Conservation (phyloP, 1,140 invertebrate genomes). For the Drosophila ironensis region DNA sequence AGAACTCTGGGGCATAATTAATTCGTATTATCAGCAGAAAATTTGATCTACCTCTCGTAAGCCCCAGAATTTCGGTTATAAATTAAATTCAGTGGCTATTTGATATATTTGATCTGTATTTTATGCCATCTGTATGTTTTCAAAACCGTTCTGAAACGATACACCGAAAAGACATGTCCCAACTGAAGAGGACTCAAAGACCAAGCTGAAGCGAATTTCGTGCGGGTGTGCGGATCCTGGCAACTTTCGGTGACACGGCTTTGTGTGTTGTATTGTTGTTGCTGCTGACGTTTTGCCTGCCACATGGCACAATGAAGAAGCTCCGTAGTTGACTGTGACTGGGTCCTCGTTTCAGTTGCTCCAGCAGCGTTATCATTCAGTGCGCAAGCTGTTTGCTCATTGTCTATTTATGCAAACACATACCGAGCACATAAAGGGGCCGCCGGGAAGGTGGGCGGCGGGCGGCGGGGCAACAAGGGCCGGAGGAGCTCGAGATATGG, state of each 20-base stretch:
- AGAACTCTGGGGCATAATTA: too few species aligned
- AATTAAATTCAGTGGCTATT: too few species aligned
- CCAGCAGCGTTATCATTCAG: conserved; percentile 76
- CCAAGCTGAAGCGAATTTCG: conserved; percentile 25
- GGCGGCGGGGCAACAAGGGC: neutral
- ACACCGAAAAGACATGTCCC: too few species aligned
- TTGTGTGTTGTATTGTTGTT: conserved; percentile 26
- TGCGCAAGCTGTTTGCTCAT: conserved; percentile 77
- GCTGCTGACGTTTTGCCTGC: conserved; percentile 43
- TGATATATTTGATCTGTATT: too few species aligned
- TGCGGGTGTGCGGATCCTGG: conserved; percentile 10
- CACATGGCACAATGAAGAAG: conserved; percentile 50
- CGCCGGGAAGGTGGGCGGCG: neutral
- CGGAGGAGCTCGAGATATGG: conserved; percentile 25
- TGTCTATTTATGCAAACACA: conserved; percentile 78
- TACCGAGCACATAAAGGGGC: conserved; percentile 16
- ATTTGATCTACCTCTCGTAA: too few species aligned
- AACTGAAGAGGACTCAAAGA: conserved; percentile 16
- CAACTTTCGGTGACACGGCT: conserved; percentile 63
- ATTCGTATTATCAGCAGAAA: too few species aligned
- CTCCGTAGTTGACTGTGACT: conserved; percentile 39
- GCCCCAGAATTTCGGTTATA: too few species aligned
- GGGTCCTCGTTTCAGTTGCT: conserved; percentile 58
- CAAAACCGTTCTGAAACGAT: too few species aligned
- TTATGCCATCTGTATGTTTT: too few species aligned